These are phyloP conservation scores for Lithophane leautieri DNA, from an alignment of 2,888 invertebrate genomes.

Conservation along the genomic window DNA sequence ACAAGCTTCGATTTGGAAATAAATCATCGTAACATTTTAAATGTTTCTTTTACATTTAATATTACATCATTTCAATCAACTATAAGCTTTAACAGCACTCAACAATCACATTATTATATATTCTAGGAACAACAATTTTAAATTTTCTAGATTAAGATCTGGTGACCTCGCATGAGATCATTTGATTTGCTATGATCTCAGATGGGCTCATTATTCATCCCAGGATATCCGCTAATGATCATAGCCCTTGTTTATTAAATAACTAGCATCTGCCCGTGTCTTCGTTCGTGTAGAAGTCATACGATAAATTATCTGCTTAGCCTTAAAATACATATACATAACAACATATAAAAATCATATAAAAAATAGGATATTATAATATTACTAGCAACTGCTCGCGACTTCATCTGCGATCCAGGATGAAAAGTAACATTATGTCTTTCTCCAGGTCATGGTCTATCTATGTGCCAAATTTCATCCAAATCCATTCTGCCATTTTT, in stretches of 20 bases:
- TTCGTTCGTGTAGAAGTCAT: neutral
- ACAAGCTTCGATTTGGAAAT: conserved; percentile 34
- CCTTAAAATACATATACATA: too few species aligned
- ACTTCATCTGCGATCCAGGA: too few species aligned
- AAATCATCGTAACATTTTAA: conserved; percentile 42
- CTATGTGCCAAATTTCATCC: too few species aligned
- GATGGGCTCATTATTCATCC: conserved; percentile 42
- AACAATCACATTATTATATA: conserved; percentile 8
- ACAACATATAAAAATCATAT: too few species aligned
- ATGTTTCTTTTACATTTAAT: neutral
- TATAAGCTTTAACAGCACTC: conserved; percentile 11
- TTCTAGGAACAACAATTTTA: conserved; percentile 11
- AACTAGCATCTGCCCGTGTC: neutral
- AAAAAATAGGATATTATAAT: too few species aligned
- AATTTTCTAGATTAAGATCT: conserved; percentile 48
- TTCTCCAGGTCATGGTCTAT: too few species aligned
- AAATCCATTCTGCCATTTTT: too few species aligned
- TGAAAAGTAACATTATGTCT: too few species aligned
- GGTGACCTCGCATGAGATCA: conserved; percentile 54
- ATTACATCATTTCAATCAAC: conserved; percentile 36
- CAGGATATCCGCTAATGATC: conserved; percentile 39
- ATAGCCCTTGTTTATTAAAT: conserved; percentile 25
- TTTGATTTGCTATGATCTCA: conserved; percentile 40
- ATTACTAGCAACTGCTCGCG: too few species aligned
- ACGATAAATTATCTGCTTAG: too few species aligned